Conservation (phyloP, 2,888 invertebrate genomes). For the Rotaria magnacalcarata region DNA sequence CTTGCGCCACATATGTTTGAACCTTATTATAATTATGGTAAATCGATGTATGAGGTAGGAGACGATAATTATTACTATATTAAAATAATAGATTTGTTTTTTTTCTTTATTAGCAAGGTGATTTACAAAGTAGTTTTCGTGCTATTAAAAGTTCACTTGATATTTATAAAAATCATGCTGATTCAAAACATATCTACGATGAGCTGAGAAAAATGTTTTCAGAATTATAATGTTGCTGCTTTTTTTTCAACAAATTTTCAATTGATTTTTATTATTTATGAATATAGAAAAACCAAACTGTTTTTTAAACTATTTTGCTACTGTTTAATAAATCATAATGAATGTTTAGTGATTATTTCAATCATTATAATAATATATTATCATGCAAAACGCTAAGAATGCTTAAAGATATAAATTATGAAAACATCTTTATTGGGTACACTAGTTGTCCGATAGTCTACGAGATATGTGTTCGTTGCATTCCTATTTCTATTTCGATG, state of each 20-base stretch:
- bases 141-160: conserved; percentile 30
- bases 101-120: conserved; percentile 13
- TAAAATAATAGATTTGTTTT: background rate
- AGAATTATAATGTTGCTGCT: background rate
- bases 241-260: background rate
- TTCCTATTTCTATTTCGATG: no score
- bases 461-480: no score
- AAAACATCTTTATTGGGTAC: no score
- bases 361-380: no score
- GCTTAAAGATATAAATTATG: no score
- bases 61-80: background rate
- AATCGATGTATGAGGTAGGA: conserved; percentile 24
- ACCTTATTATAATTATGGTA: conserved; percentile 66
- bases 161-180: conserved; percentile 12
- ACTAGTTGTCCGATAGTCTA: no score
- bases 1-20: conserved; percentile 65
- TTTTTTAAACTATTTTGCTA: no score
- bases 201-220: conserved; percentile 25
- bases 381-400: no score
- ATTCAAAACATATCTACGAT: conserved; percentile 18
- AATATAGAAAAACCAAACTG: background rate
- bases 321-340: no score
- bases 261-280: background rate
- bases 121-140: conserved; percentile 28
- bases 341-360: no score